A percentile compares a stretch with the other conserved stretches of the same genome.
Conservation (phyloP, 2,888 invertebrate genomes). For the Aphodius granarius region DNA sequence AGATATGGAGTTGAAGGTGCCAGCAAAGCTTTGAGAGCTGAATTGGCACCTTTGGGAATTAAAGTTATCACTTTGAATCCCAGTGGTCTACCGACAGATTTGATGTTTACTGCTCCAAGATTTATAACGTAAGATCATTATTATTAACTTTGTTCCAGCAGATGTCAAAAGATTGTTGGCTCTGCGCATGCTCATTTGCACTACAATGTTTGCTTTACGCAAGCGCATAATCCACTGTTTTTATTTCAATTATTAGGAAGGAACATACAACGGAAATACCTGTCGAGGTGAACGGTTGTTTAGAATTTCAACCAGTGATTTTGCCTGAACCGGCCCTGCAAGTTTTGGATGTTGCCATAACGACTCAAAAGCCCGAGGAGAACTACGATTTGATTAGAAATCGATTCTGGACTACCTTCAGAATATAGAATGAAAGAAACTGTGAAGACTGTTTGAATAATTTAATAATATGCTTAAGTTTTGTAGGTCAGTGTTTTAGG, state of each 20-base stretch:
- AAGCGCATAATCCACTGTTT: conserved; percentile 2
- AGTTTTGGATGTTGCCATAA: conserved; percentile 47
- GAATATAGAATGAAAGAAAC: background rate
- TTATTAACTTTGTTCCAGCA: no score
- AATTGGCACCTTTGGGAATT: conserved; percentile 70
- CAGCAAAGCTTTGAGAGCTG: conserved; percentile 70
- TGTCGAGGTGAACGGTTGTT: conserved; percentile 45
- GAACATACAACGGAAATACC: conserved; percentile 43
- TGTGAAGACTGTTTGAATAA: background rate
- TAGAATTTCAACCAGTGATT: conserved; percentile 49
- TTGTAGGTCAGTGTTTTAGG: background rate
- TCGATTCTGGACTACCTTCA: conserved; percentile 36
- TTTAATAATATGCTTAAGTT: background rate
- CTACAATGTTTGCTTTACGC: no score
- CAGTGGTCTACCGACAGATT: conserved; percentile 65
- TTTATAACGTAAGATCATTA: conserved; percentile 52
- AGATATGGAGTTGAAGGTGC: conserved; percentile 81
- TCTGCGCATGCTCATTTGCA: no score
- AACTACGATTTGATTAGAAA: conserved; percentile 47
- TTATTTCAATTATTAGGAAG: conserved; percentile 35
- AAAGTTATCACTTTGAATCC: conserved; percentile 77
- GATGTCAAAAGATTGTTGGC: no score
- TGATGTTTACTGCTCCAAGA: conserved; percentile 68
- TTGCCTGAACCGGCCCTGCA: conserved; percentile 44
- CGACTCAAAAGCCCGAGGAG: conserved; percentile 44